Evolutionary conservation across 1,140 invertebrate genomes (phyloP).

Genomic region (Procambarus clarkii): DNA sequence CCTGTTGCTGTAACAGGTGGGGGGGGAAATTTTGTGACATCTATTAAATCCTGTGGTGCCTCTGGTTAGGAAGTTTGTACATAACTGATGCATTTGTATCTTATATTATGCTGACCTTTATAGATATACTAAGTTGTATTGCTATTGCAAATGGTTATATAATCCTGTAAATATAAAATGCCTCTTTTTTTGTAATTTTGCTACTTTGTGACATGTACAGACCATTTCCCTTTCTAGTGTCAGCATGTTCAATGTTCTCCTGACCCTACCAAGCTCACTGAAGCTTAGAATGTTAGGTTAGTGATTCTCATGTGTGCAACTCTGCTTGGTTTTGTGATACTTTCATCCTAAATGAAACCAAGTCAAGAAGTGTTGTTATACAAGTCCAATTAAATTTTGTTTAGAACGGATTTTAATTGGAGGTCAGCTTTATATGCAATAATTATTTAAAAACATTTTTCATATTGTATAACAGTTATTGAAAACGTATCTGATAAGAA

Average conservation of each 20-base stretch:
- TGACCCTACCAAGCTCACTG: slow-evolving; percentile 22
- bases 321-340: slow-evolving; percentile 64
- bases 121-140: background rate
- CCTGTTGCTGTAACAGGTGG: background rate
- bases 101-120: slow-evolving; percentile 48
- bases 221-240: slow-evolving; percentile 34
- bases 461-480: slow-evolving; percentile 20
- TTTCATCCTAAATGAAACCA: slow-evolving; percentile 46
- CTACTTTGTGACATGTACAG: slow-evolving; percentile 65
- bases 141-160: slow-evolving; percentile 38
- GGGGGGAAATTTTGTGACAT: background rate
- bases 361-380: slow-evolving; percentile 48
- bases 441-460: slow-evolving; percentile 1
- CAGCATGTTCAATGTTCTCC: slow-evolving; percentile 9
- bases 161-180: slow-evolving; percentile 52
- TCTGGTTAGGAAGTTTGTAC: slow-evolving; percentile 27
- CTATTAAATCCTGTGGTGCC: slow-evolving; percentile 19
- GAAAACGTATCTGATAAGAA: slow-evolving; percentile 1
- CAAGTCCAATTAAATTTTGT: background rate
- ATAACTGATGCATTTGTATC: slow-evolving; percentile 56
- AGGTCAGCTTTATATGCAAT: slow-evolving; percentile 48
- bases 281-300: slow-evolving; percentile 52
- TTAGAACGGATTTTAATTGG: slow-evolving; percentile 15
- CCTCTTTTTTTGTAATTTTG: slow-evolving; percentile 66
- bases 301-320: slow-evolving; percentile 63